Evolutionary conservation across 2,797 vertebrate species (phyloP), one percentile per base, ranked within the genome.

Genomic region (Centroberyx gerrardi): DNA sequence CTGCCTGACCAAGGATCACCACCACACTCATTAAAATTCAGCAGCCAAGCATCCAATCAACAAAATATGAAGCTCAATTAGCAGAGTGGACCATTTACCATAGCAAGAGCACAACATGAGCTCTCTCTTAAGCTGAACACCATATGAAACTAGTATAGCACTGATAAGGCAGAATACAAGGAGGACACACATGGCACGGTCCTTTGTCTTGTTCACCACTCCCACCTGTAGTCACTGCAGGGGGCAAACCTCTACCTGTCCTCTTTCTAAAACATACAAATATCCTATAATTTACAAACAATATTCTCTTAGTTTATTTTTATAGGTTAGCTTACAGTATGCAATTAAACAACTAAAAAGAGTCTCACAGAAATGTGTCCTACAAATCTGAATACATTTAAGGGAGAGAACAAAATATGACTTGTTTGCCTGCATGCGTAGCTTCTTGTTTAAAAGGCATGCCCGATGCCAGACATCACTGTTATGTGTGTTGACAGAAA

Each of bases 1-100:
- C 69, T 12, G 66, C 62, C 72, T 75, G 62, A 77, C 74, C 9
- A 53, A 60, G 36, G 59, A 70, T 71, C 40, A 80, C 83, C 58
- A 66, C 49, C 38, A 14, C 14, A 27, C 86, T 90, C 86, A 88
- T 90, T 87, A 90, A 90, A 91, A 86, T 75, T 65, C 69, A 89
- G 80, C 73, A 74, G 70, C 44, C 65, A 71, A 75, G 71, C 12
- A 17, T 53, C 61, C 58, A 64, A 80, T 87, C 62, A 80, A 84
- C 75, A 54, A 71, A 82, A 78, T 46, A 29, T 28, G 10, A 46
- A 62, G 72, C 51, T 75, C 72, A 81, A 92, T 76, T 40, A 85
- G 69, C 42, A 72, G 67, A 49, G 62, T 12, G 44, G 59, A 63
- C 73, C 3, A 31, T 82, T 79, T 83, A 77, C 83, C 63, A 67